phyloP scores from a whole-genome alignment of 2,797 vertebrate genomes.

The Australoheros facetus region DNA sequence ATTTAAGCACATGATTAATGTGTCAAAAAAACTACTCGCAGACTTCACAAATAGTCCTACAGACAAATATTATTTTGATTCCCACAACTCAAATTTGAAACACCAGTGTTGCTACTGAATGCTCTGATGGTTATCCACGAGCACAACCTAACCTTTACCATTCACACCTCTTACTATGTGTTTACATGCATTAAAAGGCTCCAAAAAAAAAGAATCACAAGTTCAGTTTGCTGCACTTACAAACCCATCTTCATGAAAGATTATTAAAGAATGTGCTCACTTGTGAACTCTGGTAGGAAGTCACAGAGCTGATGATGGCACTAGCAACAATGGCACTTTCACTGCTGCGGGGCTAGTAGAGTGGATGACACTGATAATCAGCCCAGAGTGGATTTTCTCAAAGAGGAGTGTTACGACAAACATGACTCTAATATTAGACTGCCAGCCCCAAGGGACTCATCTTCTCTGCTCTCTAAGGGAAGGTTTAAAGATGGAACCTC shows the following conservation, averaged over 20 bases:
- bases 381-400: slow-evolving; percentile 69
- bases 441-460: neutral
- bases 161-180: neutral
- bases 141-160: neutral
- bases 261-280: slow-evolving; percentile 2
- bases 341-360: slow-evolving; percentile 42
- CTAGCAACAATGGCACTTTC: slow-evolving; percentile 37
- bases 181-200: neutral
- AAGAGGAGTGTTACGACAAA: slow-evolving; percentile 50
- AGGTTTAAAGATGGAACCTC: slow-evolving; percentile 13
- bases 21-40: neutral
- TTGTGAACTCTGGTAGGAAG: slow-evolving; percentile 4
- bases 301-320: slow-evolving; percentile 28
- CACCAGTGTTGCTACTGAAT: neutral
- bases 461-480: slow-evolving; percentile 11
- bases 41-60: no score
- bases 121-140: neutral
- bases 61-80: neutral
- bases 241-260: slow-evolving; percentile 1
- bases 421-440: slow-evolving; percentile 63
- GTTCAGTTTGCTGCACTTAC: neutral
- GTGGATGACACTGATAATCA: slow-evolving; percentile 62
- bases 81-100: neutral
- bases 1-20: neutral
- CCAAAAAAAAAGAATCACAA: neutral